Base-by-base conservation (phyloP, 2,797 vertebrate genomes). In the Rhyacichthys aspro region DNA sequence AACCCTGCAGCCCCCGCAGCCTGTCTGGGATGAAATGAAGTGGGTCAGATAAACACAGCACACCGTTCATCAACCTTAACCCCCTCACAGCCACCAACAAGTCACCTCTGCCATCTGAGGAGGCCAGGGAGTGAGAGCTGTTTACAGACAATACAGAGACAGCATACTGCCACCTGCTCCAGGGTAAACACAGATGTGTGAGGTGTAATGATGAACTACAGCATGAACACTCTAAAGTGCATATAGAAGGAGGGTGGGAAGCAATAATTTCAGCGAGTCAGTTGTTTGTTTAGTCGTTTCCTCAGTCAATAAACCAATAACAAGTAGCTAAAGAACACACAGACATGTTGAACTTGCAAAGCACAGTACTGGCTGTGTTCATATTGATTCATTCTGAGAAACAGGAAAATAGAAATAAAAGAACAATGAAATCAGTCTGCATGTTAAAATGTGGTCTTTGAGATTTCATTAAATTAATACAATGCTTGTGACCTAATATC, bases 291-390 rank as follows among this genome's bases (percentile, higher is more conserved):
- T 75, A 60, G 58, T 76, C 18, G n/a, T 65, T 44, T 53, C 44
- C 43, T 55, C 17, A 52, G 70, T 85, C 83, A 83, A 82, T 88
- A 84, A 86, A 79, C 63, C 67, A 69, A 77, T 77, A 77, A 76
- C 47, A 72, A 63, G 71, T 9, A 63, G 67, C 59, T 33, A 23
- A 54, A 71, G 43, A 57, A 71, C 56, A 72, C 47, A 60, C 38
- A 59, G 47, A 67, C 72, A 72, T 67, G 68, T 76, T 73, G 60
- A 67, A 76, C 59, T 61, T 15, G 72, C 44, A 59, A 66, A 70
- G 64, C 67, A 73, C 46, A 14, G 61, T n/a, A 41, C 9, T 39
- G 19, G 34, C 43, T 48, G 14, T 10, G 45, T 43, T 59, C 17
- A 6, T 23, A 67, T 52, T 44, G 60, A 69, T 63, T 38, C 5